These are phyloP conservation scores for Parazoanthus swiftii DNA, from an alignment of 92 coral and sea anemone genomes.

Conservation along the genomic window DNA sequence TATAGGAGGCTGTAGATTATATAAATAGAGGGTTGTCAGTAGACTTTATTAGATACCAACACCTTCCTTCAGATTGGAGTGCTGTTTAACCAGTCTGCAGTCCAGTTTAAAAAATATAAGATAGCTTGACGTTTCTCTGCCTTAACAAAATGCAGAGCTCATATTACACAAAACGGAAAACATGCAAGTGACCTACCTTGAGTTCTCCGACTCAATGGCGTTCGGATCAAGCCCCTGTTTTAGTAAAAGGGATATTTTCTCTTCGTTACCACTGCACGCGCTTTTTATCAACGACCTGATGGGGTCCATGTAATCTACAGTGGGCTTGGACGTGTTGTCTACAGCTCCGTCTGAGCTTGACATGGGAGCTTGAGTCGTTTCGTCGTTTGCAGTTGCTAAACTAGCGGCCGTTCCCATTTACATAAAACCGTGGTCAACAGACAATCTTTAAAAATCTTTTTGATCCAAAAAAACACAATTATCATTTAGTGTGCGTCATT, in stretches of 20 bases:
- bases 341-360: neutral
- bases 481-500: conserved; percentile 1
- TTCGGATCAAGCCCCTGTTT: conserved; percentile 64
- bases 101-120: neutral
- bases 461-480: neutral
- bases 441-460: neutral
- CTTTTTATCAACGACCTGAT: conserved; percentile 40
- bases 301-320: conserved; percentile 42
- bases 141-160: neutral
- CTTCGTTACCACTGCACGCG: conserved; percentile 53
- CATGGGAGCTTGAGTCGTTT: neutral
- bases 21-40: neutral
- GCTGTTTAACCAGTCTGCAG: neutral
- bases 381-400: conserved; percentile 2
- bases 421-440: neutral
- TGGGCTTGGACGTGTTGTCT: neutral
- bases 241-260: conserved; percentile 33
- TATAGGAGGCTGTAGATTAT: neutral
- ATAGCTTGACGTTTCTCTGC: neutral
- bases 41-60: neutral
- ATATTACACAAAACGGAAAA: neutral
- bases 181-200: conserved; percentile 35
- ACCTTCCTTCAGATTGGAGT: neutral
- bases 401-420: conserved; percentile 38
- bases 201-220: conserved; percentile 47